Conservation (phyloP, 2,113 vertebrate species). For the Fulmarus glacialis region DNA sequence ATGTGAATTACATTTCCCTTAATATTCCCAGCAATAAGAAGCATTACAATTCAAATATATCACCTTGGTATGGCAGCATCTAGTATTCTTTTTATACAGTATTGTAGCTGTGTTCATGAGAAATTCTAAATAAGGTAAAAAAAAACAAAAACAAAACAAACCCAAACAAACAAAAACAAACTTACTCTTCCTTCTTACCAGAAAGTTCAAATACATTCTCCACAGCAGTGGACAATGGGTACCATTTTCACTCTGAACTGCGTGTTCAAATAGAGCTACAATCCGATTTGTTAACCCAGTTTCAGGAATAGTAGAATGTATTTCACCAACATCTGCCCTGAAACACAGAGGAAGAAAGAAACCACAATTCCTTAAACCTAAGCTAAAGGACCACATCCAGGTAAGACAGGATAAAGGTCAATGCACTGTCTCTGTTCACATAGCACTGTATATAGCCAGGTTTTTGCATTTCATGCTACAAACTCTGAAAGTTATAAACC, state of each 20-base stretch:
- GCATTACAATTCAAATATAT: not conserved
- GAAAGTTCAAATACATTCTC: conserved; percentile 92
- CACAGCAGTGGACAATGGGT: conserved; percentile 89
- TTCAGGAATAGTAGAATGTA: conserved; percentile 85
- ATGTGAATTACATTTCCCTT: not conserved
- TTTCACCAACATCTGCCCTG: conserved; percentile 79
- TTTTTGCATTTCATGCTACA: not conserved
- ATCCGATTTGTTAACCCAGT: conserved; percentile 91
- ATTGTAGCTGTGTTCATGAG: not conserved
- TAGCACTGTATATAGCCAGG: not conserved
- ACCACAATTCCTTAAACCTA: not conserved
- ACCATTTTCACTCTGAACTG: conserved; percentile 79
- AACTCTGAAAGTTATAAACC: not conserved
- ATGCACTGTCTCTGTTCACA: not conserved
- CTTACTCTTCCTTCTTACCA: conserved; percentile 77
- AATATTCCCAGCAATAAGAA: not conserved
- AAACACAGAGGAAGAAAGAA: conserved; percentile 21
- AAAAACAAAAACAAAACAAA: not conserved
- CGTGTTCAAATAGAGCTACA: conserved; percentile 85
- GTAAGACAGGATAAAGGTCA: not conserved
- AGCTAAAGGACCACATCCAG: not conserved
- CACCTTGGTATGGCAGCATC: not conserved
- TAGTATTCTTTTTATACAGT: not conserved
- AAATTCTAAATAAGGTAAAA: not conserved
- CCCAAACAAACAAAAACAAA: not conserved